Base-by-base conservation (phyloP, 2,113 vertebrate genomes). In the Thalassarche chlororhynchos region DNA sequence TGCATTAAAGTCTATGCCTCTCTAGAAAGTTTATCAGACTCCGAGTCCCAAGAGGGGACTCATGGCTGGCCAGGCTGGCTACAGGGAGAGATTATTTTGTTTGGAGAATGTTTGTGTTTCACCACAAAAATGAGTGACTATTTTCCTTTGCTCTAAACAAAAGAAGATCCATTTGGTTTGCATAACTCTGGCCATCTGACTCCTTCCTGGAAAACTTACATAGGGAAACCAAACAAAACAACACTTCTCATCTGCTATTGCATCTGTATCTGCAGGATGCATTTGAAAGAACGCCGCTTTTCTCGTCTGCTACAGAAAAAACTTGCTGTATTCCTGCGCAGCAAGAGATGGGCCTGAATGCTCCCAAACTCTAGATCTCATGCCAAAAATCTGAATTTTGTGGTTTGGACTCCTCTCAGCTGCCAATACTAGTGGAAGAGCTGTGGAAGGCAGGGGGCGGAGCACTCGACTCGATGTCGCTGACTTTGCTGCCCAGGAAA, bases 161-260 rank as follows among this genome's bases (percentile, higher is more conserved):
- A 98, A 79, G 95, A 95, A 16, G 85, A 79, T 94, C 96, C 96
- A 82, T 96, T 98, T 93, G 86, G 96, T 98, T 98, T 98, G 94
- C 96, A 97, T 96, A 98, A 98, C 77, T 85, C 91, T 21, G 81
- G 65, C 95, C 98, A 94, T 97, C 95, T 92, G 98, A 95, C 91
- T 97, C 84, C 94, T 96, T 98, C 98, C 97, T 98, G 98, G 97
- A 98, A 96, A 47, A 51, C 84, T 49, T 58, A 75, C 89, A 42
- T 46, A 47, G 93, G 84, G 93, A 92, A 94, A 96, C 83, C 89
- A 92, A 94, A 83, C 57, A 79, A 47, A 94, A 49, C 55, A 91
- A 21, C 42, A 4, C n/a, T 78, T 57, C 66, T 77, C 64, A 8
- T 60, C 51, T 12, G 64, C 82, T 36, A 24, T 52, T 12, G 9